These are phyloP conservation scores for Apistogramma diplotaenia DNA, from an alignment of 2,113 vertebrate species.

Conservation along the genomic window DNA sequence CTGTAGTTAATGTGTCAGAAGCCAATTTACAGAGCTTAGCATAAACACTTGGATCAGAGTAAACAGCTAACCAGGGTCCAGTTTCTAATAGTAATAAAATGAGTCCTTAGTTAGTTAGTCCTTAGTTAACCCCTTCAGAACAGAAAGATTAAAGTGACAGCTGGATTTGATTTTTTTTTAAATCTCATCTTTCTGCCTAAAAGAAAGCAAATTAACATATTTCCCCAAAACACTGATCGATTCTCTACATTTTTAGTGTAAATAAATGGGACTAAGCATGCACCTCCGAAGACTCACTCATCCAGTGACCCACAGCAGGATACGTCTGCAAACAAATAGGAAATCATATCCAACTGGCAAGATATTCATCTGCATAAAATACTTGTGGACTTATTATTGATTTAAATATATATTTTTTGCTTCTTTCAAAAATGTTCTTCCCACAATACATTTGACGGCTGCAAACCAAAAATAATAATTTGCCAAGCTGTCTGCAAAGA, in stretches of 20 bases:
- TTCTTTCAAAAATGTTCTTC: constrained; percentile 17
- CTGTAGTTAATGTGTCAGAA: neutral
- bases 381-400: constrained; percentile 27
- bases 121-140: neutral
- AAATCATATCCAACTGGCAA: constrained; percentile 44
- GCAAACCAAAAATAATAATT: constrained; percentile 62
- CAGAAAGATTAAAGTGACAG: neutral
- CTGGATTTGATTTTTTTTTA: neutral
- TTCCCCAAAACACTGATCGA: neutral
- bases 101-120: neutral
- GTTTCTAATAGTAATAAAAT: neutral
- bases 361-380: constrained; percentile 51
- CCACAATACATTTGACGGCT: constrained; percentile 19
- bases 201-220: too few relatives aligned
- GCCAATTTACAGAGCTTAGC: neutral
- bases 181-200: too few relatives aligned
- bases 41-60: neutral
- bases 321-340: constrained; percentile 33
- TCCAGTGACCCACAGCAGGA: constrained; percentile 12
- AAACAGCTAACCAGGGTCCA: neutral
- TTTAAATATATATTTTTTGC: neutral
- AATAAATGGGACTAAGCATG: constrained; percentile 2
- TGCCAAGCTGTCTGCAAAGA: constrained; percentile 61
- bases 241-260: neutral
- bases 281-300: neutral